Conservation (phyloP, 37 sponge, comb jelly and placozoan genomes). For the Mnemiopsis leidyi region DNA sequence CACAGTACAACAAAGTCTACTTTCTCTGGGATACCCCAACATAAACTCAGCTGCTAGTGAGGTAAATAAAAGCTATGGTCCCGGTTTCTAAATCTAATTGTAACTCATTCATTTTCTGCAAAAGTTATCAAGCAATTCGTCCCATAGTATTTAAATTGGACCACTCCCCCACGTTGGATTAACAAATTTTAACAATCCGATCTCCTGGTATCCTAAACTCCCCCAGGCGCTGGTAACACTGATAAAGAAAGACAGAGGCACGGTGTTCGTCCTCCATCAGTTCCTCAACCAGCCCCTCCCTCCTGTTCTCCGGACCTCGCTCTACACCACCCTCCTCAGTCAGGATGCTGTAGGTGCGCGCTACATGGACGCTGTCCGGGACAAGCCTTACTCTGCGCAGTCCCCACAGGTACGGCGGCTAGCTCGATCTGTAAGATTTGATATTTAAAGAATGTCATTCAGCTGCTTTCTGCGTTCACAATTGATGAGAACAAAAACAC, state of each 20-base stretch:
- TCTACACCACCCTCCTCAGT: conserved; percentile 17
- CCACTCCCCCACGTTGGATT: too few relatives aligned
- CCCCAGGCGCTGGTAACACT: conserved; percentile 42
- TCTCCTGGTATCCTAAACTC: too few relatives aligned
- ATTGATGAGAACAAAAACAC: too few relatives aligned
- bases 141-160: too few relatives aligned
- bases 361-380: conserved; percentile 51
- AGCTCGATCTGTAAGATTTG: too few relatives aligned
- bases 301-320: background rate
- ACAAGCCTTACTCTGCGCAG: conserved; percentile 24
- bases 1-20: conserved; percentile 48
- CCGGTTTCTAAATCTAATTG: too few relatives aligned
- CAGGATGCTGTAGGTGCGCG: conserved; percentile 3
- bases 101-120: too few relatives aligned
- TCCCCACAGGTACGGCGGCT: conserved; percentile 57
- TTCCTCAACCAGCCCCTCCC: conserved; percentile 64
- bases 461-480: too few relatives aligned
- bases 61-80: too few relatives aligned
- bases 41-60: background rate
- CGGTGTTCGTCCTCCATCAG: conserved; percentile 48
- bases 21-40: conserved; percentile 28
- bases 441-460: too few relatives aligned
- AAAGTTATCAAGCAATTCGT: too few relatives aligned
- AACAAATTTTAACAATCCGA: too few relatives aligned
- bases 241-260: conserved; percentile 24